A percentile compares a stretch with the other conserved stretches of the same genome.
Conservation (phyloP, 2,113 vertebrate species). For the Galbula dea region DNA sequence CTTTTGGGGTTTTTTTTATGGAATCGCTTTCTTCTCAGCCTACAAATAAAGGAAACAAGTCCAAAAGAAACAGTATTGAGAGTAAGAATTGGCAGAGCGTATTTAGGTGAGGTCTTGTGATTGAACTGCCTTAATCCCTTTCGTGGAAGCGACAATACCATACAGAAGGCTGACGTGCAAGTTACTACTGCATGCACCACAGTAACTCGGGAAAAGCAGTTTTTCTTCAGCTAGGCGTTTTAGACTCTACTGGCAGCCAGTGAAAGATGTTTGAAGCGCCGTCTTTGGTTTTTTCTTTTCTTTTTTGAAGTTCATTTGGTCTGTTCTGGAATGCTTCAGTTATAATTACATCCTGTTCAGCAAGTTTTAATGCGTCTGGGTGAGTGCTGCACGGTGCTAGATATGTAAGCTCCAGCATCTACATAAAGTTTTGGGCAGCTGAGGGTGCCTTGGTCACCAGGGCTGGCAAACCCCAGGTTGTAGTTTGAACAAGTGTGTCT, state of each 20-base stretch:
- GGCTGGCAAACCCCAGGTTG: neutral
- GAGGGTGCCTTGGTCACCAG: neutral
- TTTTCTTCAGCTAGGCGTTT: neutral
- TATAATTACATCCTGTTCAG: slow-evolving; percentile 51
- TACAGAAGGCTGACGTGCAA: neutral
- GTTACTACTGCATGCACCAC: neutral
- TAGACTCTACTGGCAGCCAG: neutral
- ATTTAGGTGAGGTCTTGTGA: neutral
- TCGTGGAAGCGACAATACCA: neutral
- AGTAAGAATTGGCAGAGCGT: neutral
- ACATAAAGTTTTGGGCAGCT: neutral
- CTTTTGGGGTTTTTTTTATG: neutral
- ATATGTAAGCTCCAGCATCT: neutral
- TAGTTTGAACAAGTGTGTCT: neutral
- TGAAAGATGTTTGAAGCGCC: neutral
- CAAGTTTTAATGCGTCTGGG: slow-evolving; percentile 23
- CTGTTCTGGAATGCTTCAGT: slow-evolving; percentile 46
- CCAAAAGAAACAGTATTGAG: neutral
- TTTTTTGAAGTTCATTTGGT: slow-evolving; percentile 49
- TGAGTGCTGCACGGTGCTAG: neutral
- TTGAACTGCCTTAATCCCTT: neutral
- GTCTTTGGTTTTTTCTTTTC: neutral
- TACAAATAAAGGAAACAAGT: neutral
- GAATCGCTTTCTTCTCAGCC: neutral
- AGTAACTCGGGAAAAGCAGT: neutral